phyloP scores from a whole-genome alignment of 1,140 invertebrate species.

The Anastrepha ludens region DNA sequence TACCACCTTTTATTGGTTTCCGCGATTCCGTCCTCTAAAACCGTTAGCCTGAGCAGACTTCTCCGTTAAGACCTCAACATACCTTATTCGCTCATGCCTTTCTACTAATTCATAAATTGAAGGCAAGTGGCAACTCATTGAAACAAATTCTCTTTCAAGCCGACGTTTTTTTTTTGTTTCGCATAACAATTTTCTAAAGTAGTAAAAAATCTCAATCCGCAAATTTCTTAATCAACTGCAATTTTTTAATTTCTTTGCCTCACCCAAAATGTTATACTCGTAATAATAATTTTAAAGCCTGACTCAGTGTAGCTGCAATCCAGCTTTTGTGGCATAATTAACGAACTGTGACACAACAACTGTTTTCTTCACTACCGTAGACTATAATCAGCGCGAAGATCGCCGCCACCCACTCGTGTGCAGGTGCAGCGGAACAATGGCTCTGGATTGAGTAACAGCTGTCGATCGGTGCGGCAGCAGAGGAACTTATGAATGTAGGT shows the following conservation, averaged over 20 bases:
- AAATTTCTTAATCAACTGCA: neutral
- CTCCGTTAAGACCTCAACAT: too few relatives aligned
- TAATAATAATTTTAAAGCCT: neutral
- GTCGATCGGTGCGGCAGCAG: conserved; percentile 28
- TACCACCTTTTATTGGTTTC: too few relatives aligned
- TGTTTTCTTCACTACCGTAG: neutral
- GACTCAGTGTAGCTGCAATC: neutral
- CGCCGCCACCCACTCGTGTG: neutral
- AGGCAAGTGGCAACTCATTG: too few relatives aligned
- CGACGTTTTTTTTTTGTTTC: too few relatives aligned
- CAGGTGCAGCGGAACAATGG: conserved; percentile 19
- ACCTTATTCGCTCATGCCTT: too few relatives aligned
- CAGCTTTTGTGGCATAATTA: neutral
- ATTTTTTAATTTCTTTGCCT: neutral
- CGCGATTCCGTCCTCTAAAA: too few relatives aligned
- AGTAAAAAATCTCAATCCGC: too few relatives aligned
- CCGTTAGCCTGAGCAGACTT: too few relatives aligned
- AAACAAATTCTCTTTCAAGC: too few relatives aligned
- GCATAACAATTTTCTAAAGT: too few relatives aligned
- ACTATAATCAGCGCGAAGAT: neutral
- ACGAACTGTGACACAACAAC: conserved; percentile 1
- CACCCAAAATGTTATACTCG: neutral
- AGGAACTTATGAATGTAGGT: neutral
- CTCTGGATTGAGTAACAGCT: neutral
- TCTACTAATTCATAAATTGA: too few relatives aligned